A percentile compares a stretch with the other conserved stretches of the same genome.
These are phyloP conservation scores for Spilarctia lutea DNA, from an alignment of 2,888 invertebrate genomes.

Conservation along the genomic window DNA sequence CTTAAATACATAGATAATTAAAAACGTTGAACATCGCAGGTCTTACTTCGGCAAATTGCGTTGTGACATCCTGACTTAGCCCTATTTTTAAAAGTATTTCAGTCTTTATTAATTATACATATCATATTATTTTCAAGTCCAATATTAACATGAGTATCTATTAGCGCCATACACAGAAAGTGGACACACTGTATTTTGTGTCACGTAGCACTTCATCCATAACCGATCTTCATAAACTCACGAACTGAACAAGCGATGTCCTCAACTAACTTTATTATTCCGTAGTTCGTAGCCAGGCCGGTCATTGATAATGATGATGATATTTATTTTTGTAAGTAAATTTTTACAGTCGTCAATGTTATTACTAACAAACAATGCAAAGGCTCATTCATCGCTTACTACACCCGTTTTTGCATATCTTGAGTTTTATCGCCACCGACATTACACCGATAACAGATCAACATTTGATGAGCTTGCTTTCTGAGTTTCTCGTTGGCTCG, in stretches of 20 bases:
- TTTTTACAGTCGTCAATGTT: conserved; percentile 18
- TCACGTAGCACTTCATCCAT: not conserved
- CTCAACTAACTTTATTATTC: conserved; percentile 53
- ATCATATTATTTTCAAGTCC: not conserved
- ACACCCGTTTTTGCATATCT: conserved; percentile 66
- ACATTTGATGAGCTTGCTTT: conserved; percentile 57
- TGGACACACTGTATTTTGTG: not conserved
- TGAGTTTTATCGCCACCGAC: conserved; percentile 55
- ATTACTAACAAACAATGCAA: conserved; percentile 83
- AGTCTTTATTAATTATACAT: not conserved
- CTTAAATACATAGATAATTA: not conserved
- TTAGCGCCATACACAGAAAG: not conserved
- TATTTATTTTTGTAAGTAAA: too few relatives aligned
- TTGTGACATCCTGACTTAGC: too few relatives aligned
- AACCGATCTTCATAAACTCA: not conserved
- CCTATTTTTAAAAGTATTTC: not conserved
- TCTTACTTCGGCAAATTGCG: not conserved
- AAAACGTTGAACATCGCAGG: not conserved
- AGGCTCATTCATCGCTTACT: conserved; percentile 76
- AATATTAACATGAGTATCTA: not conserved
- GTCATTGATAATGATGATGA: conserved; percentile 60
- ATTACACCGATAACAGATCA: conserved; percentile 54
- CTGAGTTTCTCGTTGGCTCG: conserved; percentile 39
- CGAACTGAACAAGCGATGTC: not conserved
- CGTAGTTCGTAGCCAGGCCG: conserved; percentile 52